Evolutionary conservation across 2,888 invertebrate species (phyloP), one percentile per base, ranked within the genome.

Genomic region (Caenorhabditis sp.): DNA sequence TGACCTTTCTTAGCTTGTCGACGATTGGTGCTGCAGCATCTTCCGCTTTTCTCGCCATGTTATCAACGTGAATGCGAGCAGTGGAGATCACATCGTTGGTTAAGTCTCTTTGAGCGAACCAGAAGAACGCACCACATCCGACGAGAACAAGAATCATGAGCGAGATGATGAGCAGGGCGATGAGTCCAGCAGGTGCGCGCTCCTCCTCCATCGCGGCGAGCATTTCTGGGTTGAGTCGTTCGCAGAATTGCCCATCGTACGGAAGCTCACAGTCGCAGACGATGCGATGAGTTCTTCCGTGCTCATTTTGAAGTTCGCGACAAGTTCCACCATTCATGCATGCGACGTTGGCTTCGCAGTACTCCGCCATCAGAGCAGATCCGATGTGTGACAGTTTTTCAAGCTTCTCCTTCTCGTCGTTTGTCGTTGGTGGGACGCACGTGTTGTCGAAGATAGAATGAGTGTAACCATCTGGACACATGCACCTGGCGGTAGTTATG

Each of bases 381-480:
- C 68, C 56, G 35, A 85, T 58, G 24, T 69, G 61, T n/a, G 85
- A 80, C 1, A 68, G 41, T n/a, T 70, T 66, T 6, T 58, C 75
- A 6, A 66, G 58, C 12, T 63, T 51, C 22, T 75, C 64, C 38
- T 58, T 44, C 28, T 82, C 77, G 6, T 70, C 72, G 31, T 70
- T 61, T 0, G 61, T 73, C 12, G 58, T 51, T 8, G 75, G 74
- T 26, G 83, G 83, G 19, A 80, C 66, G 56, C 79, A 79, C 3
- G 70, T 69, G 66, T 76, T 72, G 2, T 79, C 75, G n/a, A 75
- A 12, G 12, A 70, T 56, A 1, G 74, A 75, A 49, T 75, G 68
- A 12, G 69, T 75, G 41, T 86, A 86, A 10, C 80, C 82, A 47
- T 86, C 85, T 35, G 86, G 86, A 22, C 86, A 86, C 12, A 86